A percentile compares a stretch with the other conserved stretches of the same genome.
Conservation (phyloP, 2,888 invertebrate species). For the Gastracanthus pulcherrimus region DNA sequence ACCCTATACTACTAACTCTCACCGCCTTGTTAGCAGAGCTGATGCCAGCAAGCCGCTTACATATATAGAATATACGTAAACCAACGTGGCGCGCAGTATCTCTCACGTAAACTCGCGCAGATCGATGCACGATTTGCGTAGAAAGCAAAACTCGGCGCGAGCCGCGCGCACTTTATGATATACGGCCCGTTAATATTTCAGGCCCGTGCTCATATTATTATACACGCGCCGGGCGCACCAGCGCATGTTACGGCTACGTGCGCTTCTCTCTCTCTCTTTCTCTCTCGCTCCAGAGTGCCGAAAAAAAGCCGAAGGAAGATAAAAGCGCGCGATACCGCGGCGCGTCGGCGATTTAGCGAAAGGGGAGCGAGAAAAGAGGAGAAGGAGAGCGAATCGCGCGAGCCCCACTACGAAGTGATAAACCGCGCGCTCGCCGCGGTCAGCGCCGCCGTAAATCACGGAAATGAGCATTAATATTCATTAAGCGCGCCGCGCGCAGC, state of each 20-base stretch:
- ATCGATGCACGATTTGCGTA: constrained; percentile 29
- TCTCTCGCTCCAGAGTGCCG: too few relatives aligned
- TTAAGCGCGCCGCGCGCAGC: constrained; percentile 56
- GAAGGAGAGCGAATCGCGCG: constrained; percentile 6
- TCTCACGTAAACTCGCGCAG: neutral
- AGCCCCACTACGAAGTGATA: constrained; percentile 39
- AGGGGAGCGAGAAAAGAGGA: constrained; percentile 35
- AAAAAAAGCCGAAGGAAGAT: constrained; percentile 37
- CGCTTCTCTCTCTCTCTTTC: neutral
- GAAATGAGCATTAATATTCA: constrained; percentile 67
- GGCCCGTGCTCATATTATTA: neutral
- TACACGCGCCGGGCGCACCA: neutral
- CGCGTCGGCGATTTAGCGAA: constrained; percentile 38
- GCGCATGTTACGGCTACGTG: neutral
- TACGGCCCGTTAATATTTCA: constrained; percentile 28
- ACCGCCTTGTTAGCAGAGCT: too few relatives aligned
- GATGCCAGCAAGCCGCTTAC: too few relatives aligned
- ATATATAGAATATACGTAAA: too few relatives aligned
- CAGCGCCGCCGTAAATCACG: constrained; percentile 62
- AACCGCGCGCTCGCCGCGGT: constrained; percentile 46
- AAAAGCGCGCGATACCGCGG: constrained; percentile 30
- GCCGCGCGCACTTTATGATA: constrained; percentile 1
- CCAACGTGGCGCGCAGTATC: too few relatives aligned
- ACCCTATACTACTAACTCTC: too few relatives aligned
- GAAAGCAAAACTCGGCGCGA: constrained; percentile 3